These are phyloP conservation scores for Manis crassicaudata DNA, from an alignment of 2,797 vertebrate species.

Conservation along the genomic window DNA sequence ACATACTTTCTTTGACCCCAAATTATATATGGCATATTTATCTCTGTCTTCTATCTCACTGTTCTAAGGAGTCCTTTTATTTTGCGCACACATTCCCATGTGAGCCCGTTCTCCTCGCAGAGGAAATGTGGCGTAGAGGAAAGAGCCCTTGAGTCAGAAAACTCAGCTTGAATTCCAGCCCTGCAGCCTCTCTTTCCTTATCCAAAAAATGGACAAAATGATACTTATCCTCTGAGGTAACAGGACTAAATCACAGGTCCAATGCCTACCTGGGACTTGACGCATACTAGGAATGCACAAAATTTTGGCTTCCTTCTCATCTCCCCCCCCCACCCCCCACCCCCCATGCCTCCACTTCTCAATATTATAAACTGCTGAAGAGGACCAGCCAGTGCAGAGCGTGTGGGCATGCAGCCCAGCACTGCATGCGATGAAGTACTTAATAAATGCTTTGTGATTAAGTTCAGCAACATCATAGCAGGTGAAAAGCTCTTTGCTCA, in stretches of 20 bases:
- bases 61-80: neutral
- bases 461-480: constrained; percentile 21
- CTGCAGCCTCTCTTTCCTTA: neutral
- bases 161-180: neutral
- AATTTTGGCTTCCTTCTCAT: constrained; percentile 14
- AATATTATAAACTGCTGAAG: too few species aligned
- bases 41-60: neutral
- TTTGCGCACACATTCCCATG: neutral
- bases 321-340: fast-evolving
- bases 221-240: neutral
- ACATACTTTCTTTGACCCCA: neutral
- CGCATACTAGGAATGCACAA: neutral
- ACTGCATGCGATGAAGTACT: constrained; percentile 1
- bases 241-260: neutral
- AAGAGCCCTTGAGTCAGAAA: neutral
- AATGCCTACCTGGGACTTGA: neutral
- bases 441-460: constrained; percentile 64
- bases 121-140: neutral
- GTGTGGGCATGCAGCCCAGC: neutral
- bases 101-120: neutral
- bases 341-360: neutral
- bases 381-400: neutral
- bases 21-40: neutral
- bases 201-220: neutral
- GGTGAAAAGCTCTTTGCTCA: constrained; percentile 2